A percentile compares a stretch with the other conserved stretches of the same genome.
phyloP scores from a whole-genome alignment of 2,113 vertebrate species.

The Smithornis capensis region DNA sequence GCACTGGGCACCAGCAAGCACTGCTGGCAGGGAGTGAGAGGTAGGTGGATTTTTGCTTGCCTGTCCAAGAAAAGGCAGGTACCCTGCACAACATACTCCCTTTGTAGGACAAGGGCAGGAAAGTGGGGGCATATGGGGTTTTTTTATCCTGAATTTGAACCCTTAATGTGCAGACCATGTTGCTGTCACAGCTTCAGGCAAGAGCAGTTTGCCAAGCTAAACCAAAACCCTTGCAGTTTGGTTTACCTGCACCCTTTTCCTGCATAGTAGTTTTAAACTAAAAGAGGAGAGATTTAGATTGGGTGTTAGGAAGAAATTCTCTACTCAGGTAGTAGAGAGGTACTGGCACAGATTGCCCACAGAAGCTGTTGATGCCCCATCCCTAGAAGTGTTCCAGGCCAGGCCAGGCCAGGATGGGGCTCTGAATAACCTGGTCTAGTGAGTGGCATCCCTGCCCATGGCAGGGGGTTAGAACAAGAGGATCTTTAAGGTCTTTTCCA shows the following conservation, averaged over 20 bases:
- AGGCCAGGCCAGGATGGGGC: not conserved
- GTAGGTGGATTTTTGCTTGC: not conserved
- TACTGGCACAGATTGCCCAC: not conserved
- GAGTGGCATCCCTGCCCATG: not conserved
- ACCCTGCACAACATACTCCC: not conserved
- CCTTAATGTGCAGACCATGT: not conserved
- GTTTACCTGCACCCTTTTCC: not conserved
- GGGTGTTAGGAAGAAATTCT: not conserved
- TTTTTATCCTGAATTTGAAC: not conserved
- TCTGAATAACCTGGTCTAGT: not conserved
- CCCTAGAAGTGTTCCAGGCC: not conserved
- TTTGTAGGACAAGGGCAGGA: not conserved
- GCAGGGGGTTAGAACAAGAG: not conserved
- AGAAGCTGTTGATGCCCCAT: not conserved
- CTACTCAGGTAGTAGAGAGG: not conserved
- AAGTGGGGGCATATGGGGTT: fast-evolving
- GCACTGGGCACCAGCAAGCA: not conserved
- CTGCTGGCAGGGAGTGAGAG: not conserved
- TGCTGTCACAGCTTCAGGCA: not conserved
- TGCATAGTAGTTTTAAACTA: not conserved
- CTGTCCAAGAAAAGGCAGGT: not conserved
- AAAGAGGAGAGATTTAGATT: not conserved
- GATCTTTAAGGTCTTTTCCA: not conserved
- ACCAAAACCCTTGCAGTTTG: not conserved
- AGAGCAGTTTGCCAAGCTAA: not conserved